Evolutionary conservation across 1,140 invertebrate genomes (phyloP), one percentile per base, ranked within the genome.

Genomic region (Drosophila prosaltans): DNA sequence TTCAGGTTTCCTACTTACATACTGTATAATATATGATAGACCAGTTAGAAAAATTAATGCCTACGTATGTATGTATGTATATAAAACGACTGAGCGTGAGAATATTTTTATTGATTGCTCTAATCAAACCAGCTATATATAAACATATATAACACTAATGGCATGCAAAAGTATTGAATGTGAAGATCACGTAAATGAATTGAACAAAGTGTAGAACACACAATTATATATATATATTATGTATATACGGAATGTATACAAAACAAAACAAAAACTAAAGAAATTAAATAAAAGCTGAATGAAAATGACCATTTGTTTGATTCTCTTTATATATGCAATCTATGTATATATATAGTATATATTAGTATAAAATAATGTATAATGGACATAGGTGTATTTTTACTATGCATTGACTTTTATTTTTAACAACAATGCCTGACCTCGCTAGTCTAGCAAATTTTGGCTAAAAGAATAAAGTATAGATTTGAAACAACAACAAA

Each of bases 121-220:
- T 80, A 83, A 83, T 82, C 80, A 73, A 64, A 70, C 28, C 74
- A 58, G 61, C 48, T 26, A 60, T 41, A 60, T 28, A 64, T 28
- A 54, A 11, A 40, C 39, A 40, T 40, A 40, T 11, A 40, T 40
- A 21, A 1, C 32, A 36, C 32, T 7, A 26, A 24, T 62, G 68
- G 69, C 83, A 88, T 86, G 82, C 81, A 59, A 71, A 74, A 68
- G 70, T 69, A 64, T 64, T 66, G 54, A 64, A 43, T 74, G 74
- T 57, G 69, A 80, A 89, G 81, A 78, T 81, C 83, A 88, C 83
- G 83, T 88, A 88, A 83, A 72, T 80, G 59, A 83, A 86, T 80
- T 39, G 77, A 82, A 74, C 36, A 40, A 36, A 61, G 45, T 36
- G 62, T 28, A 30, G 57, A 72, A 60, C 55, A 72, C 55, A 72